Conservation (phyloP, 1,140 invertebrate genomes). For the Pachyrhynchus sulphureomaculatus region DNA sequence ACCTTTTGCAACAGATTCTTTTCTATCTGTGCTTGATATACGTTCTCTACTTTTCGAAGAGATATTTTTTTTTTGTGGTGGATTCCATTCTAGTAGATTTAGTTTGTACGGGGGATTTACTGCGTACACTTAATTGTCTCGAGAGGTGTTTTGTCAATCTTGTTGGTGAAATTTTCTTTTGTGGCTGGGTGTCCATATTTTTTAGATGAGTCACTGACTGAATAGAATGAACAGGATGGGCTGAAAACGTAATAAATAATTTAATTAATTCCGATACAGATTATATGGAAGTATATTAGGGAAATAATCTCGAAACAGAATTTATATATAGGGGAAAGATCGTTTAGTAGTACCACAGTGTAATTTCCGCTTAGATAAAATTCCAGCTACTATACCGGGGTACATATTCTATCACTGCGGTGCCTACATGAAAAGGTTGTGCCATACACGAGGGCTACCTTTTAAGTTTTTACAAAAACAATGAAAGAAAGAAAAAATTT, state of each 20-base stretch:
- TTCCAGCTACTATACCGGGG: no score
- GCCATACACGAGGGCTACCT: no score
- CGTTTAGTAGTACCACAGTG: no score
- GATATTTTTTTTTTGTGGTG: not conserved
- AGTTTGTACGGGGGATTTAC: slow-evolving; percentile 8
- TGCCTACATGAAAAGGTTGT: no score
- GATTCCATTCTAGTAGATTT: not conserved
- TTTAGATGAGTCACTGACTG: slow-evolving; percentile 13
- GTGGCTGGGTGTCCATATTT: not conserved
- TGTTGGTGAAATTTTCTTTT: not conserved
- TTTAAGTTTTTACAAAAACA: no score
- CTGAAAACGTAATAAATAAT: slow-evolving; percentile 1
- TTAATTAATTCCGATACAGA: not conserved
- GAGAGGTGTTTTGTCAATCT: slow-evolving; percentile 17
- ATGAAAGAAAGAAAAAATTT: no score
- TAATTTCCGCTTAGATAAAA: no score
- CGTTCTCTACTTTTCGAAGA: not conserved
- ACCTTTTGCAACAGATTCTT: not conserved
- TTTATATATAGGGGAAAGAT: not conserved
- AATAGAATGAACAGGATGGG: slow-evolving; percentile 6
- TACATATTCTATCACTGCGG: no score
- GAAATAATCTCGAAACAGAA: not conserved
- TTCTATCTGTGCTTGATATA: not conserved
- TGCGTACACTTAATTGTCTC: slow-evolving; percentile 27
- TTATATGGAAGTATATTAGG: not conserved